Evolutionary conservation across 2,113 vertebrate species (phyloP).

Genomic region (Ceuthmochares aereus): DNA sequence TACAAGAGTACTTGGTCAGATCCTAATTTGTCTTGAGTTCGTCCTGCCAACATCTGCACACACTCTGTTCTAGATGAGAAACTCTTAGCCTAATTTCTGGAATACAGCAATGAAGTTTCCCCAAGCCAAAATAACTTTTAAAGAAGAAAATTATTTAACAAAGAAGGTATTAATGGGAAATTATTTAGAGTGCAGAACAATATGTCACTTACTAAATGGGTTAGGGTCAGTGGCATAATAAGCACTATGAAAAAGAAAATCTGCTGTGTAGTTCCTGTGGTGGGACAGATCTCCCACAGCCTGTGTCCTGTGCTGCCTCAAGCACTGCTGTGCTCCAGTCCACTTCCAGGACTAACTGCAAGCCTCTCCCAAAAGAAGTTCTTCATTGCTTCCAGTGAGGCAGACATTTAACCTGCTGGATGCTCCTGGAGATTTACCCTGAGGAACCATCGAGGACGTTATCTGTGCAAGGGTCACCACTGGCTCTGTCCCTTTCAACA

Average conservation of each 20-base stretch:
- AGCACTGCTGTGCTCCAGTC: background rate
- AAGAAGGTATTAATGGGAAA: background rate
- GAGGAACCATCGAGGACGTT: fast-evolving
- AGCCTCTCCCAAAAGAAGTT: background rate
- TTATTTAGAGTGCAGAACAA: background rate
- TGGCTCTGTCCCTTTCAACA: background rate
- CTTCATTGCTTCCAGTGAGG: background rate
- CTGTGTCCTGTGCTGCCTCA: background rate
- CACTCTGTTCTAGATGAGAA: background rate
- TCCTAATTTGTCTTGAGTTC: background rate
- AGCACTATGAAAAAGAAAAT: background rate
- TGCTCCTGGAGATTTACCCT: background rate
- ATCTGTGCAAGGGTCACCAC: background rate
- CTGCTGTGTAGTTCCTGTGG: background rate
- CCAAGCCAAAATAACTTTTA: background rate
- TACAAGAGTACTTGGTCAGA: background rate
- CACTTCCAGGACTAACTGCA: background rate
- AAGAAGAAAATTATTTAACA: background rate
- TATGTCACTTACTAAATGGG: background rate
- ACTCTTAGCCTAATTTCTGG: background rate
- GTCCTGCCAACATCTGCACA: background rate
- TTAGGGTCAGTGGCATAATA: background rate
- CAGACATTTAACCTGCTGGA: background rate
- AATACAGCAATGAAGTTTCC: background rate
- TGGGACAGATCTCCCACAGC: background rate